phyloP scores from a whole-genome alignment of 2,113 vertebrate species.

The Lagopus leucura region DNA sequence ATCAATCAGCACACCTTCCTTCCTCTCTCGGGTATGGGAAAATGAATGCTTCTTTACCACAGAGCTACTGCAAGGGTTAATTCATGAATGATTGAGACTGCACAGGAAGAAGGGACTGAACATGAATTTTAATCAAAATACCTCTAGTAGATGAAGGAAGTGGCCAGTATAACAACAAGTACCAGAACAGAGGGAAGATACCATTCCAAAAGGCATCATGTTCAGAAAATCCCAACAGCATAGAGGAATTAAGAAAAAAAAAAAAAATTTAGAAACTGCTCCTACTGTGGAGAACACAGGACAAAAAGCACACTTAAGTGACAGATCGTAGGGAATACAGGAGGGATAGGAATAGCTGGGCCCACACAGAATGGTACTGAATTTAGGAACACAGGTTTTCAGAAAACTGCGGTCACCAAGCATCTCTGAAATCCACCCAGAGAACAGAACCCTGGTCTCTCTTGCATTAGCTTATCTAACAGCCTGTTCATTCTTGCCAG shows the following conservation, averaged over 20 bases:
- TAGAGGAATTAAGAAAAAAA: neutral
- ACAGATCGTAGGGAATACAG: neutral
- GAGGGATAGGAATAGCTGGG: neutral
- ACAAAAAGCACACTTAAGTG: neutral
- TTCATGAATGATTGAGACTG: neutral
- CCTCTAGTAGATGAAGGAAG: neutral
- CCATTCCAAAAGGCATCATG: neutral
- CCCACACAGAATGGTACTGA: neutral
- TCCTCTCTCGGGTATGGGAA: neutral
- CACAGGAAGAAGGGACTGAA: neutral
- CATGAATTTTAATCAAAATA: constrained; percentile 41
- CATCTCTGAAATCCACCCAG: neutral
- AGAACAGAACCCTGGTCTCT: neutral
- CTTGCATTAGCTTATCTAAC: neutral
- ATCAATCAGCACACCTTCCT: neutral
- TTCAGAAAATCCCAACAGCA: neutral
- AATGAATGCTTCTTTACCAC: neutral
- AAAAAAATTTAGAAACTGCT: neutral
- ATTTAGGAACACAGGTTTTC: neutral
- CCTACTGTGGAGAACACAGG: neutral
- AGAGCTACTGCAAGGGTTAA: neutral
- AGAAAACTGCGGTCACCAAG: constrained; percentile 12
- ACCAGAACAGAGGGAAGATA: neutral
- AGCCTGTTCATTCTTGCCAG: neutral
- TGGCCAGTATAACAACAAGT: neutral